phyloP scores from a whole-genome alignment of 1,140 invertebrate species.

The Lethrus apterus region DNA sequence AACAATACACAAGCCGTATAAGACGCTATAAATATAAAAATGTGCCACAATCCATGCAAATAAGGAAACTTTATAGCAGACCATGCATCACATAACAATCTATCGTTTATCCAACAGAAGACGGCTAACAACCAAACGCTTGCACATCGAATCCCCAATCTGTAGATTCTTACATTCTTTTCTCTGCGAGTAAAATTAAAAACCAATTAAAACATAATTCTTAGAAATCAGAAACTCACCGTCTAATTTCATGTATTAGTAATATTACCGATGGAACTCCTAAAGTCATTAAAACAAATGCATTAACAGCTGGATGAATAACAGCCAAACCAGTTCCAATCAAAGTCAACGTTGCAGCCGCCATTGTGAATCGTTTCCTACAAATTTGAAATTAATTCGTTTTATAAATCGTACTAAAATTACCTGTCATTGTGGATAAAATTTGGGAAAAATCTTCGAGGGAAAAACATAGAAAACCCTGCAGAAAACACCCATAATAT shows the following conservation, averaged over 20 bases:
- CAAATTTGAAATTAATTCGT: conserved; percentile 2
- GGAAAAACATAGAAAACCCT: conserved; percentile 65
- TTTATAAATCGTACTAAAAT: conserved; percentile 22
- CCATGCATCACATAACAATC: conserved; percentile 71
- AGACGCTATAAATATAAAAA: conserved; percentile 70
- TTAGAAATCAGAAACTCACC: conserved; percentile 42
- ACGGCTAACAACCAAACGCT: conserved; percentile 61
- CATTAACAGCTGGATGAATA: conserved; percentile 67
- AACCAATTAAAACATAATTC: conserved; percentile 20
- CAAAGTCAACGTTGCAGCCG: conserved; percentile 50
- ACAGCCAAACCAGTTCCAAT: conserved; percentile 58
- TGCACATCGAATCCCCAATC: conserved; percentile 58
- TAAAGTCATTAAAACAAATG: conserved; percentile 71
- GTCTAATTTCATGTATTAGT: conserved; percentile 56
- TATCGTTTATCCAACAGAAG: conserved; percentile 68
- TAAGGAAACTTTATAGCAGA: conserved; percentile 68
- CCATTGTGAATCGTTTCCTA: conserved; percentile 46
- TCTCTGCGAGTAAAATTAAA: conserved; percentile 52
- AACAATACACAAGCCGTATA: conserved; percentile 68
- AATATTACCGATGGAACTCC: conserved; percentile 60
- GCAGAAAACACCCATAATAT: conserved; percentile 77
- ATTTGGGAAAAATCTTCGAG: conserved; percentile 59
- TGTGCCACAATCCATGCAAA: conserved; percentile 72
- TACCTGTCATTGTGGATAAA: conserved; percentile 59
- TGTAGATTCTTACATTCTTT: conserved; percentile 54